Conservation (phyloP, 2,113 vertebrate species). For the Chinchilla lanigera region DNA sequence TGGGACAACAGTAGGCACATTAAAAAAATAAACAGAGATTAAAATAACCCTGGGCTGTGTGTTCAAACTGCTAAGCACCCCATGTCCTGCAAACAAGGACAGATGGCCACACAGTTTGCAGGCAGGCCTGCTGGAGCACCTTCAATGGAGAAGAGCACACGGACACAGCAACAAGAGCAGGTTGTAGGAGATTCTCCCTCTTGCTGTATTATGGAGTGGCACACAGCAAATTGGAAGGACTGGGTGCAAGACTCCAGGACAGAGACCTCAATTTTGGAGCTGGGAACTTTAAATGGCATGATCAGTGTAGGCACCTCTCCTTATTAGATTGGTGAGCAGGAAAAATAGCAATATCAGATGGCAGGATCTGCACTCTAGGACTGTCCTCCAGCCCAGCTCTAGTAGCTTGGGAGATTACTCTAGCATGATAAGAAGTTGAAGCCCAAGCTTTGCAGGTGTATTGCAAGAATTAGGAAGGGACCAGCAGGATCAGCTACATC, state of each 20-base stretch:
- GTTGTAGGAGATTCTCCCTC: neutral
- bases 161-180: neutral
- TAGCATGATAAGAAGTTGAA: neutral
- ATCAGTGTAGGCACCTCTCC: neutral
- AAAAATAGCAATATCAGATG: neutral
- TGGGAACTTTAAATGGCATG: neutral
- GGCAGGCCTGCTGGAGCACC: neutral
- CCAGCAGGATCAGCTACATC: neutral
- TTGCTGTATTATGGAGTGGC: neutral
- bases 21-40: neutral
- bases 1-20: neutral
- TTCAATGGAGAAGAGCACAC: no score
- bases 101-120: neutral
- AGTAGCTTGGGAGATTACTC: neutral
- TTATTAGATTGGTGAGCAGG: neutral
- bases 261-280: neutral
- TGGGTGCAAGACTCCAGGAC: neutral
- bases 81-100: neutral
- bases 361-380: neutral
- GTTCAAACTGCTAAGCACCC: neutral
- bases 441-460: neutral
- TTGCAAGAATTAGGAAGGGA: no score
- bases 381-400: neutral
- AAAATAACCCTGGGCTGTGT: neutral
- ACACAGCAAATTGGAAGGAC: neutral